These are phyloP conservation scores for Protophormia terraenovae DNA, from an alignment of 2,888 invertebrate species.

Conservation along the genomic window DNA sequence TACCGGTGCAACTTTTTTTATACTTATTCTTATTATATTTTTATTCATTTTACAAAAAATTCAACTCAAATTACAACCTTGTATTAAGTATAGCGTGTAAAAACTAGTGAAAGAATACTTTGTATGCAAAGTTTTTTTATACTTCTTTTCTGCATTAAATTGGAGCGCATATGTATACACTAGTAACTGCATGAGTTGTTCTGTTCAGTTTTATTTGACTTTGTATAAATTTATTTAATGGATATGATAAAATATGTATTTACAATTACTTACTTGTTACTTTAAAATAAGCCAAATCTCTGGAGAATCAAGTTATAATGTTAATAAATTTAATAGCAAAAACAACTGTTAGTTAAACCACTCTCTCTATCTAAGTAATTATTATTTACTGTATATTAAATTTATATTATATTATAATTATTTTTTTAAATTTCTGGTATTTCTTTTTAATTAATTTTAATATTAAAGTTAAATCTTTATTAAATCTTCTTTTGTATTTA, in stretches of 20 bases:
- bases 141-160: not conserved
- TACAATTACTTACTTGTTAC: slow-evolving; percentile 34
- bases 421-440: not conserved
- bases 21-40: too few species aligned
- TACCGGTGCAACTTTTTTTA: too few species aligned
- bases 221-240: not conserved
- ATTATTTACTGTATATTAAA: not conserved
- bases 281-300: slow-evolving; percentile 12
- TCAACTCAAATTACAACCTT: not conserved
- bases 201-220: not conserved
- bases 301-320: not conserved
- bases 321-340: not conserved
- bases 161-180: too few species aligned
- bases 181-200: too few species aligned
- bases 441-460: not conserved
- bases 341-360: not conserved
- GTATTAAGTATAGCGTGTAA: not conserved
- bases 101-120: not conserved
- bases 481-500: not conserved
- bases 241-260: not conserved
- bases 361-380: too few species aligned
- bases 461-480: not conserved
- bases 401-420: not conserved
- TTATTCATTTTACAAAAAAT: not conserved
- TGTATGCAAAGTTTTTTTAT: slow-evolving; percentile 7